Conservation (phyloP, 2,113 vertebrate species). For the Lonchura striata region DNA sequence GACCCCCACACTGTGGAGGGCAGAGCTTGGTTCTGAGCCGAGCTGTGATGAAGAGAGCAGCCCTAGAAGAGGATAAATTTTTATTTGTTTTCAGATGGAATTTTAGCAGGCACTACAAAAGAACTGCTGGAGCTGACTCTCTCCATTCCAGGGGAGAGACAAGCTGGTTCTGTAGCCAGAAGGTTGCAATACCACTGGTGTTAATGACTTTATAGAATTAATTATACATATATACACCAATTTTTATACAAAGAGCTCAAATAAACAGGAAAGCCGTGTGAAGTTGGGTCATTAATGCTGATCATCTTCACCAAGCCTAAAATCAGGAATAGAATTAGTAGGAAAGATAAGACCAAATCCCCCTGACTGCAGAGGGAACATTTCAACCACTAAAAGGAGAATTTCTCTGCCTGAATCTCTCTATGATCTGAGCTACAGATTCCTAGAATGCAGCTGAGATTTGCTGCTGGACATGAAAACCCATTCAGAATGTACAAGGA, state of each 20-base stretch:
- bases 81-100: background rate
- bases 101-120: background rate
- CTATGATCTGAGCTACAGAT: too few species aligned
- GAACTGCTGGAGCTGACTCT: background rate
- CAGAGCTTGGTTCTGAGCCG: background rate
- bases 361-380: too few species aligned
- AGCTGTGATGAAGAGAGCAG: background rate
- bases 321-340: background rate
- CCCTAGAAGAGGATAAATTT: background rate
- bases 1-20: fast-evolving
- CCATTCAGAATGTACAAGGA: too few species aligned
- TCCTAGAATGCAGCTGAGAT: too few species aligned
- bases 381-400: too few species aligned
- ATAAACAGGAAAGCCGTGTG: background rate
- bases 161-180: background rate
- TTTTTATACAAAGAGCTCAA: background rate
- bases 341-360: background rate
- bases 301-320: background rate
- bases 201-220: background rate
- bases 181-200: background rate
- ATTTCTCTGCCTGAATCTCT: too few species aligned
- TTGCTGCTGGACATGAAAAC: too few species aligned
- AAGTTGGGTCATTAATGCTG: background rate
- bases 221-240: background rate
- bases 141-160: background rate